Conservation (phyloP, 2,888 invertebrate genomes). For the Trypoxylon attenuatum region DNA sequence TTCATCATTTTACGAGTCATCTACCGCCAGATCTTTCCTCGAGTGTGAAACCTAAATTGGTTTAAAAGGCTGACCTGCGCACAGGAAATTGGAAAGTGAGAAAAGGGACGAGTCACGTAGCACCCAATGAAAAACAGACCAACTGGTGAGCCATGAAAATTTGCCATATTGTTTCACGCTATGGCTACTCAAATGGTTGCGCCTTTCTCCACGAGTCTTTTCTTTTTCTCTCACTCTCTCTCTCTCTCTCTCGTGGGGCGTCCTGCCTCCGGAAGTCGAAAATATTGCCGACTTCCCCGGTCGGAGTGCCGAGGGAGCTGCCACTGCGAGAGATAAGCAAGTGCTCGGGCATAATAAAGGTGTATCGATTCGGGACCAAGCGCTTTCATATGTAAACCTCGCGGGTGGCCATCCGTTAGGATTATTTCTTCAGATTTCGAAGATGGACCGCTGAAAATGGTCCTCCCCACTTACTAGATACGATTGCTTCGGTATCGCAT, state of each 20-base stretch:
- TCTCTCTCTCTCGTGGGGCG: no score
- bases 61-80: not conserved
- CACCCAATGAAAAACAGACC: slow-evolving; percentile 24
- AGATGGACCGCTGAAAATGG: slow-evolving; percentile 29
- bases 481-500: slow-evolving; percentile 15
- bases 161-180: slow-evolving; percentile 66
- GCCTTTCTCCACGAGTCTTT: slow-evolving; percentile 9
- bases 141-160: slow-evolving; percentile 57
- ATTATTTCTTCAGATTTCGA: slow-evolving; percentile 68
- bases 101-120: slow-evolving; percentile 31
- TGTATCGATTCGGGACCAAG: slow-evolving; percentile 69
- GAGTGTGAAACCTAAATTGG: slow-evolving; percentile 14
- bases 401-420: slow-evolving; percentile 72
- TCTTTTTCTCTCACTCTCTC: not conserved
- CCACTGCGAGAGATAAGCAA: slow-evolving; percentile 67
- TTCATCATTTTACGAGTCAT: slow-evolving; percentile 32
- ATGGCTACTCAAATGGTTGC: slow-evolving; percentile 44
- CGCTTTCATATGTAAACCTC: slow-evolving; percentile 74
- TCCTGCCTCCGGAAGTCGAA: slow-evolving; percentile 66
- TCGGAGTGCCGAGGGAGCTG: slow-evolving; percentile 36
- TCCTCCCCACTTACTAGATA: slow-evolving; percentile 12
- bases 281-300: slow-evolving; percentile 70
- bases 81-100: slow-evolving; percentile 38
- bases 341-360: slow-evolving; percentile 70
- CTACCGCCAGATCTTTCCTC: slow-evolving; percentile 10